phyloP scores from a whole-genome alignment of 1,140 invertebrate genomes.

The Drosophila paulistorum region DNA sequence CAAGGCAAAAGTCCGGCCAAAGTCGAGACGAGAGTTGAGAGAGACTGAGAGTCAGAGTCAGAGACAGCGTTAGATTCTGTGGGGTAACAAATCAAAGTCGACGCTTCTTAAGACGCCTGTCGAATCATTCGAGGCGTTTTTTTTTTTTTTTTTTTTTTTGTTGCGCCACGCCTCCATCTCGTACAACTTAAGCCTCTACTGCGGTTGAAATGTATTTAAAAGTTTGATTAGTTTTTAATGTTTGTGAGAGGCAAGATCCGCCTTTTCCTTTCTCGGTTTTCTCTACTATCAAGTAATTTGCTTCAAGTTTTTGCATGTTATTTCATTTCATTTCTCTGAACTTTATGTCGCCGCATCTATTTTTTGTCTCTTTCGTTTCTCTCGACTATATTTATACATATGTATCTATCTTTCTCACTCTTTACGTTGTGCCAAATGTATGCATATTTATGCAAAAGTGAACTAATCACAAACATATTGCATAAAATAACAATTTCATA shows the following conservation, averaged over 20 bases:
- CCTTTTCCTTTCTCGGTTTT: slow-evolving; percentile 13
- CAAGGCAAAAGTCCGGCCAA: slow-evolving; percentile 79
- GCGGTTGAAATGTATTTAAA: slow-evolving; percentile 80
- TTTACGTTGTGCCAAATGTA: slow-evolving; percentile 17
- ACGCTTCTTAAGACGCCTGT: slow-evolving; percentile 74
- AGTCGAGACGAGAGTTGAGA: slow-evolving; percentile 40
- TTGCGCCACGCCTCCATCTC: slow-evolving; percentile 33
- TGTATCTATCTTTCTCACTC: background rate
- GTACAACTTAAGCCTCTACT: slow-evolving; percentile 60
- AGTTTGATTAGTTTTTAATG: slow-evolving; percentile 82
- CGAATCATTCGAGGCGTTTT: slow-evolving; percentile 55
- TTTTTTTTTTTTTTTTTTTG: background rate
- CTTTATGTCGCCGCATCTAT: background rate
- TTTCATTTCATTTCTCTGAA: slow-evolving; percentile 29
- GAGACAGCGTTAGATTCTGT: slow-evolving; percentile 34
- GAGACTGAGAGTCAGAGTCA: background rate
- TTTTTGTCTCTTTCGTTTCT: background rate
- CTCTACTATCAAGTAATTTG: slow-evolving; percentile 41
- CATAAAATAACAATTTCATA: slow-evolving; percentile 69
- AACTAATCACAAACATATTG: slow-evolving; percentile 73
- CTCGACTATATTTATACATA: background rate
- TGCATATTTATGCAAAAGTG: slow-evolving; percentile 59
- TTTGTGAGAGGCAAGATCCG: slow-evolving; percentile 55
- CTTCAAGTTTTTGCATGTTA: slow-evolving; percentile 49
- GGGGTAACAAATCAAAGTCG: slow-evolving; percentile 75